Percentiles rank a stretch among this genome's conserved stretches.
Conservation (phyloP, 2,888 invertebrate species). For the Troides oblongomaculatus region DNA sequence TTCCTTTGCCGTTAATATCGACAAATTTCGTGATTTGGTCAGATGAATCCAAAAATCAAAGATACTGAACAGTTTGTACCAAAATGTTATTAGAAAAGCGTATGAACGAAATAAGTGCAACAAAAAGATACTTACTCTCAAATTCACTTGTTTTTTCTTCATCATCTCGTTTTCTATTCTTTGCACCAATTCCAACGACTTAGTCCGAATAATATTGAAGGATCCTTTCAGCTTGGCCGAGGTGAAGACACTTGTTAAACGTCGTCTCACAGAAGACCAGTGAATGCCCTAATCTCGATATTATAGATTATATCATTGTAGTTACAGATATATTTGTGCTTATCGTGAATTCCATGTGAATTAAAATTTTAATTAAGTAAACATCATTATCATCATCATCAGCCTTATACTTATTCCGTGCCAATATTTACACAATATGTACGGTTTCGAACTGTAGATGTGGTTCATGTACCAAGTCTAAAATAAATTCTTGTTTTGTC, state of each 20-base stretch:
- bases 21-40: no score
- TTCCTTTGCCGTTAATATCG: no score
- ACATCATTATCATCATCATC: neutral
- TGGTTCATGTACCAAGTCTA: no score
- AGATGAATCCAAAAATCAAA: no score
- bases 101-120: no score
- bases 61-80: no score
- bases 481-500: no score
- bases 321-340: neutral
- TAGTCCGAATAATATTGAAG: conserved; percentile 21
- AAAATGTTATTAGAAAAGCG: no score
- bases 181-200: conserved; percentile 30
- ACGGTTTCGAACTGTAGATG: no score
- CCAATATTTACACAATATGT: no score
- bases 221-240: conserved; percentile 34
- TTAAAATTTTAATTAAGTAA: neutral
- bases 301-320: neutral
- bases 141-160: conserved; percentile 13
- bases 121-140: conserved; percentile 28
- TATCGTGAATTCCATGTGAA: no score
- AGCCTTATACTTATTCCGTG: no score
- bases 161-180: conserved; percentile 30
- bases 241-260: conserved; percentile 35
- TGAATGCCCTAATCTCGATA: conserved; percentile 30
- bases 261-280: conserved; percentile 34